phyloP scores from a whole-genome alignment of 2,888 invertebrate genomes.

The Drosophila sordidapex region DNA sequence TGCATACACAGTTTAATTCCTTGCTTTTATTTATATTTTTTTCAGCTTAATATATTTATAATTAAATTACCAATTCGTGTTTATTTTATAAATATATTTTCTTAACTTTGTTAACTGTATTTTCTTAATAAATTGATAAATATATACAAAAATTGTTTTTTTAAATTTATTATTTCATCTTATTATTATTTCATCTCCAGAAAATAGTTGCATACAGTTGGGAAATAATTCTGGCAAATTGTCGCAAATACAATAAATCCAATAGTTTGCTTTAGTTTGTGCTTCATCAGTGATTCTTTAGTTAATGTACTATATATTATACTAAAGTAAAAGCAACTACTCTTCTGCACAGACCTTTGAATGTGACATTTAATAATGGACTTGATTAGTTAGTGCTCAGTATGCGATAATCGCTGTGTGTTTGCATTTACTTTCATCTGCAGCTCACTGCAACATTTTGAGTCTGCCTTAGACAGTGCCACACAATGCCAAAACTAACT shows the following conservation, averaged over 20 bases:
- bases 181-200: neutral
- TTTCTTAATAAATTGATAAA: neutral
- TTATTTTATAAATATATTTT: neutral
- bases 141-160: neutral
- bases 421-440: constrained; percentile 38
- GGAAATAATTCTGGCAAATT: neutral
- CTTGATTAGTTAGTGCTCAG: neutral
- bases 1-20: neutral
- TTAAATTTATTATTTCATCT: neutral
- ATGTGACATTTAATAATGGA: neutral
- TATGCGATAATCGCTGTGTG: constrained; percentile 5
- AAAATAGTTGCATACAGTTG: neutral
- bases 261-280: neutral
- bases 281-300: neutral
- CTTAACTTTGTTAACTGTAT: neutral
- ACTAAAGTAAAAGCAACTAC: neutral
- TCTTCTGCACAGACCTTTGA: neutral
- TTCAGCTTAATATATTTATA: neutral
- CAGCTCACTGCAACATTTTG: constrained; percentile 42
- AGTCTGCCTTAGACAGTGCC: constrained; percentile 5
- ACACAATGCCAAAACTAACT: constrained; percentile 43
- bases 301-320: neutral
- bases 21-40: neutral
- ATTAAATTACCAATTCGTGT: neutral
- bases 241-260: neutral